Base-by-base conservation (phyloP, 2,113 vertebrate species). In the Hystrix brachyura region DNA sequence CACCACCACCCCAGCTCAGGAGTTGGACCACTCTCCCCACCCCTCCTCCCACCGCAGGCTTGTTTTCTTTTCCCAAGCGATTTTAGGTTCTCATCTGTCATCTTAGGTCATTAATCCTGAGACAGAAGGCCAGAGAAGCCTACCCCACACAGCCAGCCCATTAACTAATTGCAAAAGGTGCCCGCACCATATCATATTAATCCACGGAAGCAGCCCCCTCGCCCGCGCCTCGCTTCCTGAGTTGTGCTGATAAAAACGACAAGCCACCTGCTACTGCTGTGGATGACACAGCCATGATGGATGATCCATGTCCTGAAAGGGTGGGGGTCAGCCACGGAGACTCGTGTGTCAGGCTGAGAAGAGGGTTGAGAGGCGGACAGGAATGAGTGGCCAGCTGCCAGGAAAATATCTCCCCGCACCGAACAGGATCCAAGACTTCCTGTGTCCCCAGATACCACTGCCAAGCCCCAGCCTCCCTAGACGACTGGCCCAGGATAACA, bases 81-180 rank as follows among this genome's bases (percentile, higher is more conserved):
- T 95, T 91, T 97, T 95, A 96, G 91, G 93, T 97, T 97, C 94
- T 95, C 95, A 97, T 96, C 87, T 96, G 91, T 96, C 92, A 59
- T 46, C 80, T 95, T 81, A 96, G 96, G 93, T 97, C 96, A 95
- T 97, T 87, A 96, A 98, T 98, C 94, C 94, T 32, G 86, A 97
- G 95, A 97, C 92, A 95, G 87, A 97, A 97, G 93, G 93, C 48
- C 71, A 91, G 87, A 96, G 94, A 96, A 96, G 93, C 93, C 11
- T 96, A 97, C 94, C 92, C 89, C 89, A 91, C 53, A 34, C 17
- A 95, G 95, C 91, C 94, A 94, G 76, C 69, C 97, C 94, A 98
- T 98, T 96, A 98, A 78, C 97, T 98, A 98, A 98, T 98, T 98
- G 98, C 98, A 98, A 96, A 98, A 97, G 94, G 97, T 98, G 97